phyloP scores from a whole-genome alignment of 2,113 vertebrate species.

The Hemicordylus capensis region DNA sequence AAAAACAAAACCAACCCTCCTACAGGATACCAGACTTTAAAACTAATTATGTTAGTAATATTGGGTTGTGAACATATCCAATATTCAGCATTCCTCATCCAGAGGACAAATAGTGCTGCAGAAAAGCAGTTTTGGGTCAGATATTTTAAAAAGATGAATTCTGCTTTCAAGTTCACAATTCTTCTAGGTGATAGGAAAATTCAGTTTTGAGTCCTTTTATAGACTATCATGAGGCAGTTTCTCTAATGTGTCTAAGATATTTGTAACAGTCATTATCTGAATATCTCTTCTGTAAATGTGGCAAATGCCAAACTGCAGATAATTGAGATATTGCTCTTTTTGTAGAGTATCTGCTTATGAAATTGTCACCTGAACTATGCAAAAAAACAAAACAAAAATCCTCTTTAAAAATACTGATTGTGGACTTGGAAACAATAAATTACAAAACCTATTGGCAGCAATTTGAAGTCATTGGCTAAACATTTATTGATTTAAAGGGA shows the following conservation, averaged over 20 bases:
- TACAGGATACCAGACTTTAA: neutral
- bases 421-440: neutral
- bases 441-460: too few relatives aligned
- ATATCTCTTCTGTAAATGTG: neutral
- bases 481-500: too few relatives aligned
- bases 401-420: neutral
- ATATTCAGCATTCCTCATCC: neutral
- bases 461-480: too few relatives aligned
- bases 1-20: too few relatives aligned
- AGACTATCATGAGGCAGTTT: neutral
- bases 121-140: neutral
- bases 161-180: neutral
- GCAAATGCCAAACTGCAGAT: neutral
- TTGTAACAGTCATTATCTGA: neutral
- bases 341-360: neutral
- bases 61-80: neutral
- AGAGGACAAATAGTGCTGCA: neutral
- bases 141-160: neutral
- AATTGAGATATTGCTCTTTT: neutral
- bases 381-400: too few relatives aligned
- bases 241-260: neutral
- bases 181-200: neutral
- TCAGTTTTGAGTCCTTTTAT: neutral
- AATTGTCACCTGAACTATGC: too few relatives aligned
- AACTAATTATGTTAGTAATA: neutral